Base-by-base conservation (phyloP, 2,888 invertebrate species). In the Ethmia dodecea region DNA sequence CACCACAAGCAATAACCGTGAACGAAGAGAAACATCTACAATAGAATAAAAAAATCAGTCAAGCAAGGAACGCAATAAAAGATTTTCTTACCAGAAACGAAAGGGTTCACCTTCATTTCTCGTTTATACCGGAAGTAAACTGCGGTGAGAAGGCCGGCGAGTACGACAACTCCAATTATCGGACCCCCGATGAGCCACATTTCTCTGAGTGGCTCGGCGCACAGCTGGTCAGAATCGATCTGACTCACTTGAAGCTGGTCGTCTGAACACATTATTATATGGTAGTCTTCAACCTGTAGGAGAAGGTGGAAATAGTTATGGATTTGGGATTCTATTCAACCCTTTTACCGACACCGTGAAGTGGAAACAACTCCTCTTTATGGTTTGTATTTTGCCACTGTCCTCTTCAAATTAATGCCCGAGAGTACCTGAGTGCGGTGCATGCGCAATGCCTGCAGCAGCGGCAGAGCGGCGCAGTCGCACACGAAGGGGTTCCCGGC, bases 1-100 rank as follows among this genome's bases (percentile, higher is more conserved):
- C n/a, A n/a, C 86, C 91, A 89, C 18, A 90, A 59, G 42, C 88
- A 90, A 45, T 88, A 53, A 31, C 88, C 87, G 12, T 31, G 25
- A 4, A 31, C 24, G 24, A 24, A 37, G 8, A 37, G 22, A 14
- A 26, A 31, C n/a, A n/a, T n/a, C n/a, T n/a, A n/a, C n/a, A n/a
- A n/a, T n/a, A n/a, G n/a, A n/a, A n/a, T n/a, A n/a, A n/a, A n/a
- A n/a, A n/a, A n/a, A n/a, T n/a, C n/a, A n/a, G n/a, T n/a, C n/a
- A n/a, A n/a, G n/a, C n/a, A n/a, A n/a, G n/a, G n/a, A n/a, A n/a
- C n/a, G n/a, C n/a, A n/a, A n/a, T n/a, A n/a, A n/a, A n/a, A n/a
- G n/a, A n/a, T n/a, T n/a, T n/a, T n/a, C n/a, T n/a, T n/a, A n/a
- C n/a, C n/a, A n/a, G n/a, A n/a, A n/a, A n/a, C n/a, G n/a, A n/a